Evolutionary conservation across 1,140 invertebrate species (phyloP), one percentile per base, ranked within the genome.

Genomic region (Bombus fervidus): DNA sequence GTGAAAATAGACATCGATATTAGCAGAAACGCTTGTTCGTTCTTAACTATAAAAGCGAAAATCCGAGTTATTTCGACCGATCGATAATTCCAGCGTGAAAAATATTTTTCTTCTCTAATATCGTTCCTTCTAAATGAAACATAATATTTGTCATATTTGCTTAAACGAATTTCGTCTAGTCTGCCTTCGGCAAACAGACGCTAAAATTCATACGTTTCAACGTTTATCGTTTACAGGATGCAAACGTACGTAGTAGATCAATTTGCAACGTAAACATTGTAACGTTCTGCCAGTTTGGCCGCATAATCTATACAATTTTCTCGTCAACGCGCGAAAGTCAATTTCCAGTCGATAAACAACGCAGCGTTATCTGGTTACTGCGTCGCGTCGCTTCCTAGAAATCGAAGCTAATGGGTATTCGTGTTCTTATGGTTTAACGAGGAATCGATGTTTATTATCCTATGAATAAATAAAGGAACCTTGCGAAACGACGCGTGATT

Each of bases 371-470:
- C 4, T 5, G n/a, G 4, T 66, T 74, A 68, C n/a, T 12, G 10
- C 59, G 8, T n/a, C 31, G 43, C 28, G 25, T n/a, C 34, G 71
- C 4, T 34, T 62, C 22, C 12, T n/a, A 25, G 57, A 75, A 53
- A 66, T 64, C 74, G 6, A 22, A n/a, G 41, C 22, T 66, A 53
- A 76, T 66, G 28, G 28, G 1, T 2, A 31, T 10, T 22, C 8
- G 25, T 22, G 25, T 9, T 18, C 5, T 4, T 15, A 13, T 10
- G 15, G 47, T 34, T 62, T 62, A 64, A 82, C 12, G 28, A 2
- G 12, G 3, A 76, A 75, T 75, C 43, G 72, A 83, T 76, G 28
- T 72, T 78, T 78, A 53, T 53, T 53, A 53, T 53, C 47, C 47
- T 22, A 64, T 28, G 37, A 81, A 73, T 73, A 41, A 73, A 31